Conservation (phyloP, 2,888 invertebrate species). For the Dioctria linearis region DNA sequence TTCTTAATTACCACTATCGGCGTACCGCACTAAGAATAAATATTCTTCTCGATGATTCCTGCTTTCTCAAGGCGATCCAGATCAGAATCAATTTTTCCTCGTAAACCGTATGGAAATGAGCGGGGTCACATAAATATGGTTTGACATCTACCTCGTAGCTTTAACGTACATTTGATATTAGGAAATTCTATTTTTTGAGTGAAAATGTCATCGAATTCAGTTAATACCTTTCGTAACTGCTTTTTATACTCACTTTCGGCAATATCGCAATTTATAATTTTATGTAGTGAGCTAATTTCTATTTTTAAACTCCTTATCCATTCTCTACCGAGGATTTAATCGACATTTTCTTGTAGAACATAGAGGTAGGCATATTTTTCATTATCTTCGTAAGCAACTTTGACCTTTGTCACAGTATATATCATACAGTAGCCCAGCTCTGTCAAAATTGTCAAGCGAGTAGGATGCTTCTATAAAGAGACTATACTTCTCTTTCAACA, state of each 20-base stretch:
- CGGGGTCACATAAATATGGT: neutral
- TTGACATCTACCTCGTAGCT: neutral
- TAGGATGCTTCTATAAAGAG: too few species aligned
- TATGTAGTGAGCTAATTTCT: neutral
- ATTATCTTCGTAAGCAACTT: neutral
- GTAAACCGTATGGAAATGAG: neutral
- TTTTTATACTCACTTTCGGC: neutral
- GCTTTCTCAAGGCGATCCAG: neutral
- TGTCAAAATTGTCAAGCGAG: too few species aligned
- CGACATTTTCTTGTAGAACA: neutral
- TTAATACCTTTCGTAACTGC: neutral
- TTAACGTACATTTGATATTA: neutral
- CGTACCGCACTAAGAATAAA: neutral
- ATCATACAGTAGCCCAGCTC: too few species aligned
- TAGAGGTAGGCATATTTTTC: neutral
- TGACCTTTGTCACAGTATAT: neutral
- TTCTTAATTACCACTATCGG: neutral
- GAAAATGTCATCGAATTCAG: neutral
- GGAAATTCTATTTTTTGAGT: constrained; percentile 1
- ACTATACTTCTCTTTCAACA: too few species aligned
- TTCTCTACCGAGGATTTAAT: neutral
- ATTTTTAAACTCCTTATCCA: neutral
- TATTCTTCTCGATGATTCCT: neutral
- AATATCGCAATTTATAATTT: neutral
- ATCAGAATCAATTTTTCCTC: neutral